phyloP scores from a whole-genome alignment of 2,797 vertebrate species.

The Malurus splendens region DNA sequence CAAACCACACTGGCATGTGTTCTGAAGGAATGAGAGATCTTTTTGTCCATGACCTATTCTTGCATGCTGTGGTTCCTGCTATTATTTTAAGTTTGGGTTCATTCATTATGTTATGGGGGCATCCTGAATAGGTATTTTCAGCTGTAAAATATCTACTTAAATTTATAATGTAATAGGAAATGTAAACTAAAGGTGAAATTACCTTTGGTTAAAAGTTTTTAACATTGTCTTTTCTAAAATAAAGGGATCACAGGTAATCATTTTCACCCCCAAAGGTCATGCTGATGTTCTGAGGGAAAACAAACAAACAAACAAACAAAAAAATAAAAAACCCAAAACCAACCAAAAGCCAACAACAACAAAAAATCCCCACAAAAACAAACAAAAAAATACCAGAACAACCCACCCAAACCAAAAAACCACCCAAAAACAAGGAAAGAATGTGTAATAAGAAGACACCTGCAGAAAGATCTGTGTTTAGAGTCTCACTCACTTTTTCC shows the following conservation, averaged over 20 bases:
- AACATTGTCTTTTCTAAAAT: background rate
- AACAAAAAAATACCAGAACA: too few species aligned
- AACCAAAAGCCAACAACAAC: background rate
- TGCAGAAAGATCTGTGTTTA: background rate
- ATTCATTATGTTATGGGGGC: slow-evolving; percentile 1
- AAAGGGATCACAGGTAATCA: background rate
- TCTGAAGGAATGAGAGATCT: slow-evolving; percentile 28
- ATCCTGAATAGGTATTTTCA: slow-evolving; percentile 20
- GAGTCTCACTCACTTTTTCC: background rate
- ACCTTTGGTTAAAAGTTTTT: background rate
- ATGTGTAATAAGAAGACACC: background rate
- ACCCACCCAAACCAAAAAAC: background rate
- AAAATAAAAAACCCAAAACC: background rate
- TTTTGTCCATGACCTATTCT: slow-evolving; percentile 29
- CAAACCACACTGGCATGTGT: background rate
- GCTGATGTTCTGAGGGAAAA: background rate
- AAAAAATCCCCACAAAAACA: background rate
- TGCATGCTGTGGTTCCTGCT: slow-evolving; percentile 16
- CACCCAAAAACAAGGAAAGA: background rate
- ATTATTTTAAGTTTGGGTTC: slow-evolving; percentile 16
- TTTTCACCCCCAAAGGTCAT: background rate
- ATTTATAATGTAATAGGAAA: slow-evolving; percentile 34
- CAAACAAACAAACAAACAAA: background rate
- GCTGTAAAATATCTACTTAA: slow-evolving; percentile 9
- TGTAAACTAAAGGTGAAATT: slow-evolving; percentile 49